Evolutionary conservation across 2,797 vertebrate species (phyloP).

Genomic region (Sus cebifrons): DNA sequence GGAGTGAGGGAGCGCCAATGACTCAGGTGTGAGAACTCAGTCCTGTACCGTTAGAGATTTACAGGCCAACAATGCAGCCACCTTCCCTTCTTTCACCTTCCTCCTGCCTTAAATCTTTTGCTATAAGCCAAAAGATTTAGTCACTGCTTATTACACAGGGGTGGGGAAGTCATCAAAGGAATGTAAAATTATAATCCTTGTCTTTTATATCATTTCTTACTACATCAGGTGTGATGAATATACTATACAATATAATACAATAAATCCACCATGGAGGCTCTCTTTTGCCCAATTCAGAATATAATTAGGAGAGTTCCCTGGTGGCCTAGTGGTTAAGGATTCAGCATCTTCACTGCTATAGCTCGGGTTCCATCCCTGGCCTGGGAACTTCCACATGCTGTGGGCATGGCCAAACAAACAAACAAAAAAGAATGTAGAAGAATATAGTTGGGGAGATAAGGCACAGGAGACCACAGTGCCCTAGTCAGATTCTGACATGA

Average conservation of each 20-base stretch:
- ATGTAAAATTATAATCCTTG: background rate
- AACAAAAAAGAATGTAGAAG: background rate
- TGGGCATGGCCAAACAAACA: too few species aligned
- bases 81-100: too few species aligned
- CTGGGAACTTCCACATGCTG: too few species aligned
- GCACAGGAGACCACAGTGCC: background rate
- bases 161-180: background rate
- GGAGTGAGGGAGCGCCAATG: rapidly evolving
- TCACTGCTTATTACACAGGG: background rate
- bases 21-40: too few species aligned
- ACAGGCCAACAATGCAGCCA: rapidly evolving
- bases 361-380: too few species aligned
- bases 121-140: background rate
- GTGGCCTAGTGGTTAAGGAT: too few species aligned
- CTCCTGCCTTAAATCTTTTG: background rate
- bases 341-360: too few species aligned
- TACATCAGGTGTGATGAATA: background rate
- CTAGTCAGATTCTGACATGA: background rate
- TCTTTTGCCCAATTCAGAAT: background rate
- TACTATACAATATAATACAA: background rate
- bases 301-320: background rate
- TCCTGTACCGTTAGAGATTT: background rate
- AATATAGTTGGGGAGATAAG: background rate
- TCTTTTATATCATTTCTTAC: background rate
- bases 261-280: background rate